These are phyloP conservation scores for Pteropus alecto DNA, from an alignment of 2,113 vertebrate species.

Conservation along the genomic window DNA sequence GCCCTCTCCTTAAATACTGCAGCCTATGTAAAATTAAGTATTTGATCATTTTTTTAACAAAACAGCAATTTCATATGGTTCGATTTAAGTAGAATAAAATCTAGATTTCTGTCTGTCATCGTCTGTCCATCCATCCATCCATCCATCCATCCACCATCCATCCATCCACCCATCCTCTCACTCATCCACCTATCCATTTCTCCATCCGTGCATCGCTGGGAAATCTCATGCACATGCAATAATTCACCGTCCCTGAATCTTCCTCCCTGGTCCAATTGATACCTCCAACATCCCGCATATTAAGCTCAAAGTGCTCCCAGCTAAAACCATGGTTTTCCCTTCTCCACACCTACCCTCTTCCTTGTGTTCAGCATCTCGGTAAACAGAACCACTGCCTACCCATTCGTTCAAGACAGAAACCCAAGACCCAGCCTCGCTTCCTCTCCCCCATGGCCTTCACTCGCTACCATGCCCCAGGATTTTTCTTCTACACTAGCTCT, in stretches of 20 bases:
- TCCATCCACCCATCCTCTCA: background rate
- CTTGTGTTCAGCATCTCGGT: background rate
- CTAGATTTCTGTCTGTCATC: background rate
- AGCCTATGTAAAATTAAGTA: background rate
- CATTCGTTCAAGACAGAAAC: background rate
- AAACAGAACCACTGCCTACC: background rate
- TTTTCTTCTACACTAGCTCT: background rate
- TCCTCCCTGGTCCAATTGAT: background rate
- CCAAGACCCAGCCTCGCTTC: background rate
- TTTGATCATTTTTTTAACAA: background rate
- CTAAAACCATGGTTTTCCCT: background rate
- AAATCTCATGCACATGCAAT: background rate
- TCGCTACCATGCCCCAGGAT: rapidly evolving
- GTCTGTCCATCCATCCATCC: background rate
- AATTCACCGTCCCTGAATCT: background rate
- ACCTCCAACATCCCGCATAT: background rate
- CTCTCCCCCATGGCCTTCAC: background rate
- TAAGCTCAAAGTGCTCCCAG: background rate
- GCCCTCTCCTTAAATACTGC: background rate
- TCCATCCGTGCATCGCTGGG: background rate
- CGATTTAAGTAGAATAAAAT: background rate
- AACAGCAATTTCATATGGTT: background rate
- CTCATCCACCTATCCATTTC: background rate
- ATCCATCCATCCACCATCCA: background rate
- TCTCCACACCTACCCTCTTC: background rate